Evolutionary conservation across 2,888 invertebrate species (phyloP).

Genomic region (Drosophila lutescens): DNA sequence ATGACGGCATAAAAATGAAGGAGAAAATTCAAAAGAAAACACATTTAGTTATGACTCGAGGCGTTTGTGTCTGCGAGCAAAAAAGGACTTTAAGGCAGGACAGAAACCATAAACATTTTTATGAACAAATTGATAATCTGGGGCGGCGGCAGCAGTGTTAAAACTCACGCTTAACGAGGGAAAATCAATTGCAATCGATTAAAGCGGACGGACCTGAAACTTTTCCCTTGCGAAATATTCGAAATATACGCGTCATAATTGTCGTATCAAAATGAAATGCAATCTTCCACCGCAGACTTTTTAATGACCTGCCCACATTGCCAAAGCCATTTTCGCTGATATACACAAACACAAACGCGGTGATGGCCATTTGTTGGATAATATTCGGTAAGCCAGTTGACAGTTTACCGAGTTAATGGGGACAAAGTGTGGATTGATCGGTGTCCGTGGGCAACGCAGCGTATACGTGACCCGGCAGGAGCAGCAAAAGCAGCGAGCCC

Average conservation of each 20-base stretch:
- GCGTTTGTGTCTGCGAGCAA: constrained; percentile 27
- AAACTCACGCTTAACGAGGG: constrained; percentile 10
- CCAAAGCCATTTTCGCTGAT: constrained; percentile 22
- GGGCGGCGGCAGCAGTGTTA: constrained; percentile 9
- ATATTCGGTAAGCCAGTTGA: constrained; percentile 36
- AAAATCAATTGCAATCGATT: constrained; percentile 55
- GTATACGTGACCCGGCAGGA: constrained; percentile 28
- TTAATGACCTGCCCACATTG: constrained; percentile 30
- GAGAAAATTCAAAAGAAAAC: constrained; percentile 23
- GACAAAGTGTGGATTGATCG: constrained; percentile 40
- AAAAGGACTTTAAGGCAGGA: constrained; percentile 41
- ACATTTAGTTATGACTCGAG: constrained; percentile 49
- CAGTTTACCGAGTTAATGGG: constrained; percentile 41
- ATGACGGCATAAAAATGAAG: constrained; percentile 60
- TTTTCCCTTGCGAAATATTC: background rate
- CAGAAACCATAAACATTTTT: constrained; percentile 29
- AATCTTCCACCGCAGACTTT: constrained; percentile 12
- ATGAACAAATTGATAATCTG: constrained; percentile 33
- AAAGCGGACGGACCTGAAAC: constrained; percentile 17
- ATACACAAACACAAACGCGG: constrained; percentile 3
- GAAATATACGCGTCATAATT: constrained; percentile 17
- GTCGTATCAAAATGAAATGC: constrained; percentile 28
- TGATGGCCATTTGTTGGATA: constrained; percentile 40
- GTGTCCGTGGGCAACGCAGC: constrained; percentile 18
- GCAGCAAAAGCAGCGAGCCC: background rate